A percentile compares a stretch with the other conserved stretches of the same genome.
Conservation (phyloP, 2,113 vertebrate species). For the Engraulis encrasicolus region DNA sequence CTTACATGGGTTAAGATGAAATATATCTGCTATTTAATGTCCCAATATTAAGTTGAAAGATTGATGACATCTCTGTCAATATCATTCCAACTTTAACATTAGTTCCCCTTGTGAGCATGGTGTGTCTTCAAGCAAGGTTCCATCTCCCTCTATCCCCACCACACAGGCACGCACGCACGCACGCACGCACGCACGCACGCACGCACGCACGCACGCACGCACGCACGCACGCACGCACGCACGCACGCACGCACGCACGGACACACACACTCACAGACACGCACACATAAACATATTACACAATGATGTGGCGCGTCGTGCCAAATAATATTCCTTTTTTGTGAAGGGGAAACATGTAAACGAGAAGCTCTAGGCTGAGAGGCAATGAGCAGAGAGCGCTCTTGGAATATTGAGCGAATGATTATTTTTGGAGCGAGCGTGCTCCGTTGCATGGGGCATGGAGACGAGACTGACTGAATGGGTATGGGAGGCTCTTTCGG, state of each 20-base stretch:
- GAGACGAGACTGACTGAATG: slow-evolving; percentile 1
- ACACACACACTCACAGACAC: not conserved
- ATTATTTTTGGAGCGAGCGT: slow-evolving; percentile 30
- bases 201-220: not conserved
- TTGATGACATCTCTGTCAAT: not conserved
- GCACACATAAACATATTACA: not conserved
- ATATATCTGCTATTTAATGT: not conserved
- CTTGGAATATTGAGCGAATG: slow-evolving; percentile 26
- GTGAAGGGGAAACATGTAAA: not conserved
- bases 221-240: not conserved
- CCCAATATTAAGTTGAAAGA: slow-evolving; percentile 1
- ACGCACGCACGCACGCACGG: slow-evolving; percentile 2
- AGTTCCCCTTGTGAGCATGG: not conserved
- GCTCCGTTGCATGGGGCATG: slow-evolving; percentile 14
- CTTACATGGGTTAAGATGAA: not conserved
- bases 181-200: not conserved
- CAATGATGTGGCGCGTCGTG: not conserved
- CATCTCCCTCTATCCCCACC: not conserved
- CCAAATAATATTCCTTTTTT: not conserved
- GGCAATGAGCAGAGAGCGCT: not conserved
- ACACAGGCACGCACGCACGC: not conserved
- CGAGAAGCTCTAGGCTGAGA: slow-evolving; percentile 7
- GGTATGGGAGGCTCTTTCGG: not conserved
- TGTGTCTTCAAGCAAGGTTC: slow-evolving; percentile 13
- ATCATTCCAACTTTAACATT: not conserved